Percentiles rank a stretch among this genome's conserved stretches.
phyloP scores from a whole-genome alignment of 1,140 invertebrate species.

The Ceratina calcarata region DNA sequence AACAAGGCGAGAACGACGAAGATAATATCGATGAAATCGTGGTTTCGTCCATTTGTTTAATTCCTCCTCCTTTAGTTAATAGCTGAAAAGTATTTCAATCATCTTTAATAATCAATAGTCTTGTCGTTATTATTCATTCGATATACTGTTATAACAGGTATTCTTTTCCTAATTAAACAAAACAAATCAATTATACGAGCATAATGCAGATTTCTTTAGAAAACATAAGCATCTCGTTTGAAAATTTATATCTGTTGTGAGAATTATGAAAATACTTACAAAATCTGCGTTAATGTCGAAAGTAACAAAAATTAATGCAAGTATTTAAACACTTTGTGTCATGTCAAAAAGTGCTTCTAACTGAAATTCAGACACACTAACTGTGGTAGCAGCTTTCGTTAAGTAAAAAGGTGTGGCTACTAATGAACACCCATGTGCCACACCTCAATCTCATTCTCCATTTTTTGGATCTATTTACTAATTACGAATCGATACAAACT shows the following conservation, averaged over 20 bases:
- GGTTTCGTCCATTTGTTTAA: conserved; percentile 25
- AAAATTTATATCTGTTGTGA: conserved; percentile 1
- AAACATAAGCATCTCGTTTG: not conserved
- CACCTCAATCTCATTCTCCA: conserved; percentile 43
- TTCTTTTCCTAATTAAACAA: not conserved
- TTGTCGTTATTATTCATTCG: not conserved
- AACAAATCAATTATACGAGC: not conserved
- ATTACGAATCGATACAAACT: conserved; percentile 54
- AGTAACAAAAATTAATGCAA: not conserved
- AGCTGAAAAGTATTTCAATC: conserved; percentile 8
- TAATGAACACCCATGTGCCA: conserved; percentile 60
- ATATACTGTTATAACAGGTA: not conserved
- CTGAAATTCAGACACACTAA: conserved; percentile 40
- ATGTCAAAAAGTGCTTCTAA: conserved; percentile 24
- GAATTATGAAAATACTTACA: conserved; percentile 25
- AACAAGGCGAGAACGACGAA: conserved; percentile 59
- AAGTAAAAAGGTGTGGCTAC: conserved; percentile 57
- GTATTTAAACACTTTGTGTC: conserved; percentile 2
- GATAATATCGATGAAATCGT: conserved; percentile 34
- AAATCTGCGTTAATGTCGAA: too few species aligned
- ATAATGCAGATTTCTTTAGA: not conserved
- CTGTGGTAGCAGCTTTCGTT: not conserved
- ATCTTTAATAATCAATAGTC: not conserved
- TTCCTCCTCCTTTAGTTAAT: not conserved
- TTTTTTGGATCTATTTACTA: conserved; percentile 6